Percentiles rank a stretch among this genome's conserved stretches.
phyloP scores from a whole-genome alignment of 2,888 invertebrate genomes.

The Caenorhabditis imperialis region DNA sequence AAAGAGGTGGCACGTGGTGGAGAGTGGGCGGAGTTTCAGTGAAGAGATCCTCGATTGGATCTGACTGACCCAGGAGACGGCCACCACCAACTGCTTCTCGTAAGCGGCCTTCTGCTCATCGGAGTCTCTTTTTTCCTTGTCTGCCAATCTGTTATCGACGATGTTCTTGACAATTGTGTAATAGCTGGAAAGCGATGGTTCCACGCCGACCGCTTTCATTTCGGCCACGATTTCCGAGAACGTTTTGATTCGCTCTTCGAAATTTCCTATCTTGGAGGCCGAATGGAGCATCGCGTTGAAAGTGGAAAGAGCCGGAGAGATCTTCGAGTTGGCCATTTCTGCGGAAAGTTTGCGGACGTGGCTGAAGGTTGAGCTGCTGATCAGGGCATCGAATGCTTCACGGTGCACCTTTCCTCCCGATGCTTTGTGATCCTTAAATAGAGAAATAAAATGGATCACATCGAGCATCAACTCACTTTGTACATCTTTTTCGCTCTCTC shows the following conservation, averaged over 20 bases:
- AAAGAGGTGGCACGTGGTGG: constrained; percentile 49
- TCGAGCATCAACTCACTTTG: too few relatives aligned
- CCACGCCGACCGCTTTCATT: constrained; percentile 55
- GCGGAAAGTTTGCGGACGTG: constrained; percentile 21
- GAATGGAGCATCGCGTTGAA: constrained; percentile 52
- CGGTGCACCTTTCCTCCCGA: constrained; percentile 26
- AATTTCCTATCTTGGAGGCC: constrained; percentile 35
- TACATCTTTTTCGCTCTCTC: constrained; percentile 56
- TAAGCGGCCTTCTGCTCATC: constrained; percentile 16
- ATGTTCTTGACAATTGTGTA: constrained; percentile 48
- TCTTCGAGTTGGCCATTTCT: constrained; percentile 27
- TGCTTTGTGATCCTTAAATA: constrained; percentile 38
- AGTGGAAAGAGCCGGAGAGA: constrained; percentile 43
- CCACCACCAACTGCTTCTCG: constrained; percentile 26
- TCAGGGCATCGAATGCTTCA: constrained; percentile 63
- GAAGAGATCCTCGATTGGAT: constrained; percentile 53
- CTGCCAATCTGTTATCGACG: constrained; percentile 28
- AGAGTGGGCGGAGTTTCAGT: constrained; percentile 24
- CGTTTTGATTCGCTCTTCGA: constrained; percentile 33
- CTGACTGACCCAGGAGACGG: constrained; percentile 63
- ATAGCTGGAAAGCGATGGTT: constrained; percentile 62
- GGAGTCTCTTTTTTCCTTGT: constrained; percentile 27
- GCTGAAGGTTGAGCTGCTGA: constrained; percentile 36
- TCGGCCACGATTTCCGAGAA: constrained; percentile 60
- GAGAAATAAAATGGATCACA: too few relatives aligned